Conservation (phyloP, 2,113 vertebrate genomes). For the Bothrops jararaca region DNA sequence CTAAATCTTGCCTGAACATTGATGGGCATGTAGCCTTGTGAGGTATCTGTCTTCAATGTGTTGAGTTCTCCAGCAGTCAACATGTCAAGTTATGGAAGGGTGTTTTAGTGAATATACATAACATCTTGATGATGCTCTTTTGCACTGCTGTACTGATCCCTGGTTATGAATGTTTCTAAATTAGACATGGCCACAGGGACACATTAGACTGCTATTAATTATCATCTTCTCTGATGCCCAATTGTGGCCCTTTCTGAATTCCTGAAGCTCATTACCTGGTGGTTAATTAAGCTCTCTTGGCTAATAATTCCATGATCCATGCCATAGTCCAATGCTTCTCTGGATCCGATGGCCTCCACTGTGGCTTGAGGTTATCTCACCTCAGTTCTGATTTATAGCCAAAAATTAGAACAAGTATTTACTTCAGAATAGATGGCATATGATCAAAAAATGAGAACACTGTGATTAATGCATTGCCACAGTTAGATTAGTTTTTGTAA, state of each 20-base stretch:
- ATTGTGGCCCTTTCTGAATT: not conserved
- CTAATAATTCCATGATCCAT: not conserved
- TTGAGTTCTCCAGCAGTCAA: not conserved
- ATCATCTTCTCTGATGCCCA: not conserved
- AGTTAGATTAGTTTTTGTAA: not conserved
- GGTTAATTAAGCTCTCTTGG: not conserved
- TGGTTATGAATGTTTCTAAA: not conserved
- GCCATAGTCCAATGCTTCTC: not conserved
- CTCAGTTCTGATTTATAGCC: not conserved
- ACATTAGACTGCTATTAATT: not conserved
- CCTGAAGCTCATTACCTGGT: not conserved
- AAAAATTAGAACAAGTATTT: not conserved
- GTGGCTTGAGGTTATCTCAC: not conserved
- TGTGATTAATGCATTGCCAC: not conserved
- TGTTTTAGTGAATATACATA: not conserved
- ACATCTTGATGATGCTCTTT: not conserved
- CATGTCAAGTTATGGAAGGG: not conserved
- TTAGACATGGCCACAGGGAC: not conserved
- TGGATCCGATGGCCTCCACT: not conserved
- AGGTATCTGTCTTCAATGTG: not conserved
- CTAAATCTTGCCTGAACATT: not conserved
- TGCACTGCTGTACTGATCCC: not conserved
- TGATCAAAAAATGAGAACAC: not conserved
- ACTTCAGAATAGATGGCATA: not conserved
- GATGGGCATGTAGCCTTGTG: not conserved